These are phyloP conservation scores for Eriosoma lanigerum DNA, from an alignment of 1,140 invertebrate genomes.

Conservation along the genomic window DNA sequence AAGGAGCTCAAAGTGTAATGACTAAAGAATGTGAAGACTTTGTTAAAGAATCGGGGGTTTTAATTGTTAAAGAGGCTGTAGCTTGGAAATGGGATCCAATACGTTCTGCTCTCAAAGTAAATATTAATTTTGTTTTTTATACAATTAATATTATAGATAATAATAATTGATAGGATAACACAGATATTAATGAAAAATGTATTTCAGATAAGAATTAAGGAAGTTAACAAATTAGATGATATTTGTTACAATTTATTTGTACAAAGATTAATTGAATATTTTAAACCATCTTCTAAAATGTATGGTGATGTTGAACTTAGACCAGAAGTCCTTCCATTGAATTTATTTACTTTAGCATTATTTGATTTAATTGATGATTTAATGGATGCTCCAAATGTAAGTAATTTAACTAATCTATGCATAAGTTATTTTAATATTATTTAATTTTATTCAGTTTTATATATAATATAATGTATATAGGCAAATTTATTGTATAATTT, in stretches of 20 bases:
- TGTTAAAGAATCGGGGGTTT: conserved; percentile 74
- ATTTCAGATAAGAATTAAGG: conserved; percentile 47
- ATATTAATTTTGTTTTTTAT: conserved; percentile 2
- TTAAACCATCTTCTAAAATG: conserved; percentile 81
- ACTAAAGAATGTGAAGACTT: conserved; percentile 66
- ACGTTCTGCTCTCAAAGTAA: conserved; percentile 74
- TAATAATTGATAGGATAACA: no score
- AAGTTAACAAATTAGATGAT: conserved; percentile 65
- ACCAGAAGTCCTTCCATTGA: conserved; percentile 67
- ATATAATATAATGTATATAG: no score
- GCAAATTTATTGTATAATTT: no score
- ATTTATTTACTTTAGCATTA: conserved; percentile 70
- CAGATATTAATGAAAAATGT: conserved; percentile 41
- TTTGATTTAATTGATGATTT: conserved; percentile 79
- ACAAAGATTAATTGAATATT: conserved; percentile 79
- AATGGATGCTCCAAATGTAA: conserved; percentile 59
- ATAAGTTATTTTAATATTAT: no score
- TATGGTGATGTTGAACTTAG: conserved; percentile 63
- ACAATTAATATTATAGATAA: conserved; percentile 11
- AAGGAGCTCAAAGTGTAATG: conserved; percentile 14
- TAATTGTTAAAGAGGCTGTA: conserved; percentile 70
- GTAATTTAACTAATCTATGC: not conserved
- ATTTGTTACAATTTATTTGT: conserved; percentile 77
- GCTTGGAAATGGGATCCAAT: conserved; percentile 86
- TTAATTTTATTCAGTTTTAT: no score